Percentiles rank a stretch among this genome's conserved stretches.
phyloP scores from a whole-genome alignment of 2,113 vertebrate species.

The Vulpes vulpes region DNA sequence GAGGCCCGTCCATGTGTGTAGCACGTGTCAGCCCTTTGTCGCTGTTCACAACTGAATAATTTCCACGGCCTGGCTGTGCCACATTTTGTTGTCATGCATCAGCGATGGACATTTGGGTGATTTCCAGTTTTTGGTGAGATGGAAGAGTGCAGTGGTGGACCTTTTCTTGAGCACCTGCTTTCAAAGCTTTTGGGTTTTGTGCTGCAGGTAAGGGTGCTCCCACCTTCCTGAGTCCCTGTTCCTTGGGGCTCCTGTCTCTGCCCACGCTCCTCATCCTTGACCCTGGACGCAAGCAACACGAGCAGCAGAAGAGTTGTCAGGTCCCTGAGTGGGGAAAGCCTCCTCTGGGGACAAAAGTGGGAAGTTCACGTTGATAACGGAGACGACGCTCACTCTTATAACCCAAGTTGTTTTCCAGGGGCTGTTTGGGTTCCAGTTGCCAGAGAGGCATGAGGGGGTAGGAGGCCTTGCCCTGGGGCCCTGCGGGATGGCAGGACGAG shows the following conservation, averaged over 20 bases:
- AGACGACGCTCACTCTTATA: background rate
- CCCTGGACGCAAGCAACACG: background rate
- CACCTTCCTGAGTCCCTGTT: background rate
- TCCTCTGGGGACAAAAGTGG: background rate
- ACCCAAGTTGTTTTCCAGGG: background rate
- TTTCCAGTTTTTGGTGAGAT: background rate
- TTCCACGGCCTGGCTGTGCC: background rate
- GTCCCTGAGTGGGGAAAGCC: background rate
- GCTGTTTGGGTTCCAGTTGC: background rate
- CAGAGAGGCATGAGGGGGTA: rapidly evolving
- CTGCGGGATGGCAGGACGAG: rapidly evolving
- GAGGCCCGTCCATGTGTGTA: background rate
- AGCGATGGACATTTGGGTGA: background rate
- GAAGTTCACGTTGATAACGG: background rate
- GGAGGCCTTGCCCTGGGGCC: rapidly evolving
- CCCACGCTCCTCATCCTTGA: background rate
- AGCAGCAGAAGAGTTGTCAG: background rate
- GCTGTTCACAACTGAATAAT: background rate
- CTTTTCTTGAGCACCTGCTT: background rate
- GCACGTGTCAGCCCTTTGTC: background rate
- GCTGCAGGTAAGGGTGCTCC: background rate
- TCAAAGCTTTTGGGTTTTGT: background rate
- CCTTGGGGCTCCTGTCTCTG: background rate
- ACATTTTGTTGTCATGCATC: background rate
- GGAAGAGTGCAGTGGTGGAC: background rate